Conservation (phyloP, 2,797 vertebrate species). For the Microhierax caerulescens region DNA sequence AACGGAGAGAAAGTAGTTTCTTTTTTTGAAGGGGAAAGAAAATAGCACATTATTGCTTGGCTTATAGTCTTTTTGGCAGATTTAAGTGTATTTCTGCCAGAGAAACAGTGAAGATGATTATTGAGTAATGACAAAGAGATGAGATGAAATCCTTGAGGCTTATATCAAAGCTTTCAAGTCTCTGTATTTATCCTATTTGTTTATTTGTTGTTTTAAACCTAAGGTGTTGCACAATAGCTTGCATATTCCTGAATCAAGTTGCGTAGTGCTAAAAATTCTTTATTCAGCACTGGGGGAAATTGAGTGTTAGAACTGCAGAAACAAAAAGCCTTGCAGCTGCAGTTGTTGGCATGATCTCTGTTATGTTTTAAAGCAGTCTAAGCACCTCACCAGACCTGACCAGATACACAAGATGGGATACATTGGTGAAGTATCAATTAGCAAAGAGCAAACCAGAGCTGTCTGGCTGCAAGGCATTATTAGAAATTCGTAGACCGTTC, state of each 20-base stretch:
- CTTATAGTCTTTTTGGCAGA: not conserved
- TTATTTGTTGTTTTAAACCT: not conserved
- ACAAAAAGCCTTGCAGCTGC: not conserved
- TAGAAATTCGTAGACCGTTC: not conserved
- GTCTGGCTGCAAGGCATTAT: not conserved
- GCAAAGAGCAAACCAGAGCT: not conserved
- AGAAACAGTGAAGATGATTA: not conserved
- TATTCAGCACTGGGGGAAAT: not conserved
- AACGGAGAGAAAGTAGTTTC: not conserved
- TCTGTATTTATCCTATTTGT: not conserved
- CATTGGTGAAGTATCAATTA: not conserved
- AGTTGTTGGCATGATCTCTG: not conserved
- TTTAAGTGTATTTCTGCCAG: not conserved
- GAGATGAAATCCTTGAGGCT: not conserved
- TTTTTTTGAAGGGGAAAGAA: not conserved
- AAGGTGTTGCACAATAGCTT: not conserved
- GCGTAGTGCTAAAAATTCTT: not conserved
- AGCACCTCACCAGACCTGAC: not conserved
- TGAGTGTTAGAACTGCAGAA: not conserved
- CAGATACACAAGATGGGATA: not conserved
- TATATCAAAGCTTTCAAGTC: not conserved
- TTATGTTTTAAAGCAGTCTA: not conserved
- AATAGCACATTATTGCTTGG: not conserved
- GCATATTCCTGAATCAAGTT: not conserved
- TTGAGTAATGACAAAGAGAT: not conserved